A percentile compares a stretch with the other conserved stretches of the same genome.
phyloP scores from a whole-genome alignment of 1,140 invertebrate genomes.

The Conopomorpha cramerella region DNA sequence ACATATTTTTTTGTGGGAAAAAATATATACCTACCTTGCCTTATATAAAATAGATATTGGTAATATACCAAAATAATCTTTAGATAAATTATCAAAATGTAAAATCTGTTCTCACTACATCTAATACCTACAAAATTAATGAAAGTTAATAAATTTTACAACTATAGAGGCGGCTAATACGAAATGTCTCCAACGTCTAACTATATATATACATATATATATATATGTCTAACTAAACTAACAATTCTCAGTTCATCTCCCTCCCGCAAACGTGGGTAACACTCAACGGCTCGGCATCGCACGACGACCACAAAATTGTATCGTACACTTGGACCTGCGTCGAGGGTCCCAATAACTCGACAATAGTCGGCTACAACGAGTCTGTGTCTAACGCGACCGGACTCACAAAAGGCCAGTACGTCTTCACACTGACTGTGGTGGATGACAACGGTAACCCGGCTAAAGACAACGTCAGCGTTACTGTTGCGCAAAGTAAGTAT shows the following conservation, averaged over 20 bases:
- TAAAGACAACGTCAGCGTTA: conserved; percentile 72
- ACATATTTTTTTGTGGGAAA: too few species aligned
- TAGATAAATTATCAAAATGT: too few species aligned
- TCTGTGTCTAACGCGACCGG: conserved; percentile 75
- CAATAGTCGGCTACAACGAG: conserved; percentile 58
- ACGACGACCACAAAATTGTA: conserved; percentile 83
- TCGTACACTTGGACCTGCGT: conserved; percentile 84
- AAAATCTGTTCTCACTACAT: too few species aligned
- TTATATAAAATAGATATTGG: too few species aligned
- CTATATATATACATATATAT: too few species aligned
- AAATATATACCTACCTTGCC: too few species aligned
- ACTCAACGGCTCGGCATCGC: conserved; percentile 81
- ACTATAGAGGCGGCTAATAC: too few species aligned
- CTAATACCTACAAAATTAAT: too few species aligned
- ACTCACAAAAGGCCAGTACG: conserved; percentile 83
- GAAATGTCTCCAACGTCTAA: too few species aligned
- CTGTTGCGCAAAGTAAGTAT: conserved; percentile 91
- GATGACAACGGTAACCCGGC: conserved; percentile 84
- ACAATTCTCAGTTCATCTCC: conserved; percentile 69
- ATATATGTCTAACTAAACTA: conserved; percentile 6
- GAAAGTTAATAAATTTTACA: too few species aligned
- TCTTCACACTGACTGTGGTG: conserved; percentile 81
- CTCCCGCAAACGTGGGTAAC: conserved; percentile 78
- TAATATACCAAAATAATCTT: too few species aligned
- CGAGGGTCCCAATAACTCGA: conserved; percentile 66